A percentile compares a stretch with the other conserved stretches of the same genome.
Evolutionary conservation across 1,140 invertebrate species (phyloP).

Genomic region (Dendrolimus punctatus): DNA sequence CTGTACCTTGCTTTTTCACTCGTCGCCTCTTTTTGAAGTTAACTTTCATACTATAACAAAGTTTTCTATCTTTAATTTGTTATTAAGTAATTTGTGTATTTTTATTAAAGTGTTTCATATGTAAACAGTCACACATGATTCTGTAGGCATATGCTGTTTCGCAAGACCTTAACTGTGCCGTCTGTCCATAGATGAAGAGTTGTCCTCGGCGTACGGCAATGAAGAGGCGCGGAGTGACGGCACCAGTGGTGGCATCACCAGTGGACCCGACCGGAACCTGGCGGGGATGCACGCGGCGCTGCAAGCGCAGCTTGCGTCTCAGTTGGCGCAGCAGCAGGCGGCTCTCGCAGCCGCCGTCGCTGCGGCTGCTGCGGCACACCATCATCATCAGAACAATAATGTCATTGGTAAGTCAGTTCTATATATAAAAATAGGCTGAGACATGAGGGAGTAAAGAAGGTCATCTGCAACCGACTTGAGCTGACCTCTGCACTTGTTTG

Average conservation of each 20-base stretch:
- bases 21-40: too few relatives aligned
- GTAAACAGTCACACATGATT: too few relatives aligned
- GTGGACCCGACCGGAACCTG: slow-evolving; percentile 48
- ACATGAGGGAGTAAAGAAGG: too few relatives aligned
- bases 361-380: slow-evolving; percentile 46
- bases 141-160: too few relatives aligned
- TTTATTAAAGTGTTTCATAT: too few relatives aligned
- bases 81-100: too few relatives aligned
- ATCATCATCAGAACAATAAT: slow-evolving; percentile 69
- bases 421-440: not conserved
- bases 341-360: slow-evolving; percentile 58
- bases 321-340: slow-evolving; percentile 72
- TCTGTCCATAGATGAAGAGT: slow-evolving; percentile 38
- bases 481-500: not conserved
- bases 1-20: too few relatives aligned
- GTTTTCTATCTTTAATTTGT: too few relatives aligned
- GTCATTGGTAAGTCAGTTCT: slow-evolving; percentile 45
- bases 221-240: slow-evolving; percentile 36
- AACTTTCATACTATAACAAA: too few relatives aligned
- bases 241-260: slow-evolving; percentile 13
- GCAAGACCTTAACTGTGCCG: too few relatives aligned
- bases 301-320: slow-evolving; percentile 73
- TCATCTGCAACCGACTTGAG: not conserved
- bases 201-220: slow-evolving; percentile 34
- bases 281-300: slow-evolving; percentile 70